Conservation (phyloP, 2,797 vertebrate species). For the Psittacula echo region DNA sequence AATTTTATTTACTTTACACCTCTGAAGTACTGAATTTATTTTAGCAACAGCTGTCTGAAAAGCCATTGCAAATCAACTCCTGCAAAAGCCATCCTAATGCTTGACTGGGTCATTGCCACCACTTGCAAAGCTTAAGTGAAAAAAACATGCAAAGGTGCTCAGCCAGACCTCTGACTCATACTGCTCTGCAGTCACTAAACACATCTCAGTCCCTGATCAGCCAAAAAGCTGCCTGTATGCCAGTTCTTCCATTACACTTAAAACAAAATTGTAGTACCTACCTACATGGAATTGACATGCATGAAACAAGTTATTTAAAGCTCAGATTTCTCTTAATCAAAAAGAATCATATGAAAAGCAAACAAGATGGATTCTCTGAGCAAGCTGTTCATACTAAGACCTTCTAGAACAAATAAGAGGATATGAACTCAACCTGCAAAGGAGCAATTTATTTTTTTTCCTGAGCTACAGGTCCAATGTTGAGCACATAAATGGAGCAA, state of each 20-base stretch:
- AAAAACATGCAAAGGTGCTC: not conserved
- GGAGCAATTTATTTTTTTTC: not conserved
- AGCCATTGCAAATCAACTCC: not conserved
- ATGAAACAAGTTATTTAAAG: not conserved
- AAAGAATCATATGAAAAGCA: not conserved
- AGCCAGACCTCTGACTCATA: not conserved
- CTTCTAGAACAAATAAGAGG: not conserved
- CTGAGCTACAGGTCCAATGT: not conserved
- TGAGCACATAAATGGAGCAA: not conserved
- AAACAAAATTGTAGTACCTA: not conserved
- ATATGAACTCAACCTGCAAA: not conserved
- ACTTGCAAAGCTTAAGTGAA: not conserved
- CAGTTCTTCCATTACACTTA: not conserved
- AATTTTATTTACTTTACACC: not conserved
- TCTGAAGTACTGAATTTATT: not conserved
- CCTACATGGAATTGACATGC: not conserved
- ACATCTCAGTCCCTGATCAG: not conserved
- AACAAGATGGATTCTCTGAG: not conserved
- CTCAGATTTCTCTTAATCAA: not conserved
- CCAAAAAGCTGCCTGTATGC: not conserved
- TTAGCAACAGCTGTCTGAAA: not conserved
- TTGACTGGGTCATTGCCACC: not conserved
- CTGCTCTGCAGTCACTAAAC: not conserved
- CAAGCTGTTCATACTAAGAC: not conserved
- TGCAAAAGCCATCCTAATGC: not conserved